Evolutionary conservation across 2,888 invertebrate species (phyloP).

Genomic region (Drosophila barbarae): DNA sequence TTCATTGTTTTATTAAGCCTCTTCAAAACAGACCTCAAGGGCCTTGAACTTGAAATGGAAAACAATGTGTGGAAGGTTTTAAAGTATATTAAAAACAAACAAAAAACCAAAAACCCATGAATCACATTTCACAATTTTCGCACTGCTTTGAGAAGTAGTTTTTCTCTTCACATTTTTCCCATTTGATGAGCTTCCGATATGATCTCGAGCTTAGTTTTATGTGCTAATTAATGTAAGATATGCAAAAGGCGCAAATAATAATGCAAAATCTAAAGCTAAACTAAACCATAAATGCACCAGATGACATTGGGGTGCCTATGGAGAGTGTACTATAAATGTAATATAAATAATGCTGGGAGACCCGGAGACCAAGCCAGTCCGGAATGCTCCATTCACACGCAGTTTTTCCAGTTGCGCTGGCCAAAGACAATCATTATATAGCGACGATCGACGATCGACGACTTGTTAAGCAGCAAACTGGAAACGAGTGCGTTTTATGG

Average conservation of each 20-base stretch:
- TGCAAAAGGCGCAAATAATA: slow-evolving; percentile 40
- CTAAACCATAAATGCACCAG: slow-evolving; percentile 34
- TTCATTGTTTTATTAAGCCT: background rate
- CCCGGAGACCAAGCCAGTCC: slow-evolving; percentile 15
- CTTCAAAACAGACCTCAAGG: background rate
- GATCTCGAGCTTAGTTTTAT: slow-evolving; percentile 22
- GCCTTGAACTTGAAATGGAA: slow-evolving; percentile 11
- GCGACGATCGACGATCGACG: slow-evolving; percentile 6
- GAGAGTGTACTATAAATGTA: slow-evolving; percentile 12
- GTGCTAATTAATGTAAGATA: slow-evolving; percentile 53
- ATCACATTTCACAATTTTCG: slow-evolving; percentile 14
- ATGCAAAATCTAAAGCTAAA: slow-evolving; percentile 13
- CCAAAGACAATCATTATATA: slow-evolving; percentile 31
- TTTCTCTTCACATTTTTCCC: slow-evolving; percentile 1
- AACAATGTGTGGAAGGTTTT: background rate
- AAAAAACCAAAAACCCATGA: background rate
- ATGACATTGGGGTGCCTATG: slow-evolving; percentile 37
- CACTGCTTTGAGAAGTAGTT: slow-evolving; percentile 10
- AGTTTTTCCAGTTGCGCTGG: slow-evolving; percentile 48
- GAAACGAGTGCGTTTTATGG: slow-evolving; percentile 36
- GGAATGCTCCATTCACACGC: slow-evolving; percentile 46
- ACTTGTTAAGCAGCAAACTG: slow-evolving; percentile 30
- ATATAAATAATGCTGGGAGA: slow-evolving; percentile 18
- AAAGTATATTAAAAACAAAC: background rate
- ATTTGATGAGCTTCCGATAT: slow-evolving; percentile 17